Percentiles rank a stretch among this genome's conserved stretches.
phyloP scores from a whole-genome alignment of 2,797 vertebrate genomes.

The Melanotaenia pygmaea region DNA sequence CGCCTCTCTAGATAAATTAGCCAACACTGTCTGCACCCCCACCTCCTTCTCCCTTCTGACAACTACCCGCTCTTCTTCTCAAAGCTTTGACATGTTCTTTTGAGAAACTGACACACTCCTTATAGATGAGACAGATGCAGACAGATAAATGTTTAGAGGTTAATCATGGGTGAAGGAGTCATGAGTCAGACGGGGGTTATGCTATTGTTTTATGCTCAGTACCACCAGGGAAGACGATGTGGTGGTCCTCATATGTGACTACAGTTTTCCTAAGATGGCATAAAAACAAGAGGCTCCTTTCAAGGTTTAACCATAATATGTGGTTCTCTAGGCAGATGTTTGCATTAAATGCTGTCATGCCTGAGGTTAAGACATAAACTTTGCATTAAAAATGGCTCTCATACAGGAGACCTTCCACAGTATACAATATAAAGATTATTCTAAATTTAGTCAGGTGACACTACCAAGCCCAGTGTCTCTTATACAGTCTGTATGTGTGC shows the following conservation, averaged over 20 bases:
- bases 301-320: slow-evolving; percentile 30
- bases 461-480: slow-evolving; percentile 18
- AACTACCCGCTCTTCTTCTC: slow-evolving; percentile 3
- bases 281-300: slow-evolving; percentile 35
- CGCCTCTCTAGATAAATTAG: slow-evolving; percentile 20
- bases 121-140: slow-evolving; percentile 40
- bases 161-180: slow-evolving; percentile 45
- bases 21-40: slow-evolving; percentile 16
- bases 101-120: slow-evolving; percentile 22
- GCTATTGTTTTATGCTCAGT: slow-evolving; percentile 71
- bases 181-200: slow-evolving; percentile 65
- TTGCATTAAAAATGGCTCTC: slow-evolving; percentile 26
- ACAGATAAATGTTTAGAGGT: slow-evolving; percentile 71
- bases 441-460: neutral
- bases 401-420: slow-evolving; percentile 54
- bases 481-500: slow-evolving; percentile 35
- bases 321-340: slow-evolving; percentile 55
- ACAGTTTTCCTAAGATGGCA: slow-evolving; percentile 49
- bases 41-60: slow-evolving; percentile 6
- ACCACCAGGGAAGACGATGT: slow-evolving; percentile 68
- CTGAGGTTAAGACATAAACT: slow-evolving; percentile 47
- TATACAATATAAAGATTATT: slow-evolving; percentile 32
- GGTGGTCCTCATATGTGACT: slow-evolving; percentile 71
- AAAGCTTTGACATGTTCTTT: slow-evolving; percentile 9
- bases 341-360: slow-evolving; percentile 47